Evolutionary conservation across 2,797 vertebrate genomes (phyloP), one percentile per base, ranked within the genome.

Genomic region (Trachops cirrhosus): DNA sequence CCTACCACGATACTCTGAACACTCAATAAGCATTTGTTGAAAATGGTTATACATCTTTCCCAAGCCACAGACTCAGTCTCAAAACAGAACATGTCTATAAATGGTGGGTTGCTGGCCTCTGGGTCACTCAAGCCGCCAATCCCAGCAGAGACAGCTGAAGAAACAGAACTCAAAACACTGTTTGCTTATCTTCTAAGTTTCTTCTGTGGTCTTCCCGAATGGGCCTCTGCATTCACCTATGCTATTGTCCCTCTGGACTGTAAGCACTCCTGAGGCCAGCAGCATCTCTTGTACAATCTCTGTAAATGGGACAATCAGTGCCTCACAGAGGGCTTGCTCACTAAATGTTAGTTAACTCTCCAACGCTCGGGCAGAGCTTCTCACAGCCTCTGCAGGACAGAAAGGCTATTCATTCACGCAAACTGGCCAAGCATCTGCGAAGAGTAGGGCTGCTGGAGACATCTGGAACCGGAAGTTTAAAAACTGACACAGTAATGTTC

Each of bases 31-130:
- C 92, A 91, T 96, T 77, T 96, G 95, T 85, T 93, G 95, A 84
- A 96, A 97, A 96, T 95, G 80, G 93, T 94, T 94, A 95, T 64
- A 93, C 41, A 94, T 91, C 88, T 92, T 94, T 82, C 93, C 87
- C 91, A 97, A 98, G 91, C 97, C 96, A 94, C 92, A 96, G 59
- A 54, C 62, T 74, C 83, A 73, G 21, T 82, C 94, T 96, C 85
- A 95, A 96, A 97, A 97, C 93, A 97, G 96, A 96, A 78, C 89
- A 75, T 78, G 90, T n/a, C 95, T 93, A 85, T 90, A 96, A 95
- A 92, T 26, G 78, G 78, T 91, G 34, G 93, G 85, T 79, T 46
- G 89, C 64, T 86, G 82, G 89, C 52, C 46, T 18, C 75, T 82
- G 73, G 71, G 77, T 91, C 86, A 96, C 64, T 93, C 67, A 64